Evolutionary conservation across 2,888 invertebrate species (phyloP).

Genomic region (Spatulosminthurus flaviceps): DNA sequence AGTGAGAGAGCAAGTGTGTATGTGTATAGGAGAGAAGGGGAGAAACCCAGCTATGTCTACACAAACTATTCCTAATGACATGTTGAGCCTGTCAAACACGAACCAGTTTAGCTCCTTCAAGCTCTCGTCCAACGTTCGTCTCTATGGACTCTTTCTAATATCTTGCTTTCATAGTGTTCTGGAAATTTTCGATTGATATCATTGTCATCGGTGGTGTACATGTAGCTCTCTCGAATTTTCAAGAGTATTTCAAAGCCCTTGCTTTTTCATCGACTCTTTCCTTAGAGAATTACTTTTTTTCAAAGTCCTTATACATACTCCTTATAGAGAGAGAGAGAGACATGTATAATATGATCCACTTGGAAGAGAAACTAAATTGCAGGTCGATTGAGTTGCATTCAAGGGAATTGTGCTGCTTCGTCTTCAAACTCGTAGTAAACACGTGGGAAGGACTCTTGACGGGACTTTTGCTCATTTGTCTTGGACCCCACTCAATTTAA

Average conservation of each 20-base stretch:
- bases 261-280: neutral
- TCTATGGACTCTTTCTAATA: neutral
- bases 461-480: neutral
- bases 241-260: conserved; percentile 3
- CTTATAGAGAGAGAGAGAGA: too few species aligned
- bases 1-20: neutral
- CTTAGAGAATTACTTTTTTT: conserved; percentile 5
- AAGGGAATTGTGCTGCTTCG: neutral
- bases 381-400: conserved; percentile 12
- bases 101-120: neutral
- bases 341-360: too few species aligned
- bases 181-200: too few species aligned
- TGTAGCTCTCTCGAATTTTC: neutral
- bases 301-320: neutral
- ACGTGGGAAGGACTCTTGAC: neutral
- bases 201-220: neutral
- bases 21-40: neutral
- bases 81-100: conserved; percentile 32
- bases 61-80: conserved; percentile 38
- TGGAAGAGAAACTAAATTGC: neutral
- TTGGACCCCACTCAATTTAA: conserved; percentile 18
- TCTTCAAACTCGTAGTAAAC: neutral
- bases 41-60: neutral
- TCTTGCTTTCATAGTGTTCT: neutral
- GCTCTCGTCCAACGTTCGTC: neutral